phyloP scores from a whole-genome alignment of 2,113 vertebrate genomes.

The Piaya cayana region DNA sequence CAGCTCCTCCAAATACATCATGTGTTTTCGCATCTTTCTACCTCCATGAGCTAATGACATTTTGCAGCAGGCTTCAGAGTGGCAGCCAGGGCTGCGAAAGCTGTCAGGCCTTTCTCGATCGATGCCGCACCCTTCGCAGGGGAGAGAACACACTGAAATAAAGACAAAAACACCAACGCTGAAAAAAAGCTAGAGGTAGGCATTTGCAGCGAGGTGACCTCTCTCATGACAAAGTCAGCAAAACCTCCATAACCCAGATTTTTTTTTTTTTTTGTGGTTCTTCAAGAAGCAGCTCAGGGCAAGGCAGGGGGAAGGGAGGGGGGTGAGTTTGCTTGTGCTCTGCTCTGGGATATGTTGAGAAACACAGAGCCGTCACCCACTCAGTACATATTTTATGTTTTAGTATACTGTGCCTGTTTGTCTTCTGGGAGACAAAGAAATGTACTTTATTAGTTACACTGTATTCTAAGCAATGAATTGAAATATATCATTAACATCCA shows the following conservation, averaged over 20 bases:
- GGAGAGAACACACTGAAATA: background rate
- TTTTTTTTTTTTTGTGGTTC: background rate
- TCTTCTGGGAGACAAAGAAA: slow-evolving; percentile 66
- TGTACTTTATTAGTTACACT: slow-evolving; percentile 67
- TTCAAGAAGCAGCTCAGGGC: background rate
- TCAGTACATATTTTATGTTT: slow-evolving; percentile 47
- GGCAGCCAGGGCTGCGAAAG: background rate
- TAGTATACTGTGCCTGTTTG: slow-evolving; percentile 56
- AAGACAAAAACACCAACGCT: background rate
- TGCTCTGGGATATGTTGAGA: slow-evolving; percentile 12
- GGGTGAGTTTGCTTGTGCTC: background rate
- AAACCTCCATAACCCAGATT: background rate
- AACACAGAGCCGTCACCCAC: slow-evolving; percentile 63
- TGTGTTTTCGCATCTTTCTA: background rate
- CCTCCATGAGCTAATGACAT: background rate
- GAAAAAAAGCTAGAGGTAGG: background rate
- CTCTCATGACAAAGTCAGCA: background rate
- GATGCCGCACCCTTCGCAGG: background rate
- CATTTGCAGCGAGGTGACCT: background rate
- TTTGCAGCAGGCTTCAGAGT: background rate
- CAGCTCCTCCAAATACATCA: background rate
- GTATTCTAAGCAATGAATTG: slow-evolving; percentile 69
- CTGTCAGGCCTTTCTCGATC: background rate
- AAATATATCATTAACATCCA: slow-evolving; percentile 78
- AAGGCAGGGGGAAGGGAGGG: background rate